Conservation (phyloP, 2,888 invertebrate genomes). For the Gerris lacustris region DNA sequence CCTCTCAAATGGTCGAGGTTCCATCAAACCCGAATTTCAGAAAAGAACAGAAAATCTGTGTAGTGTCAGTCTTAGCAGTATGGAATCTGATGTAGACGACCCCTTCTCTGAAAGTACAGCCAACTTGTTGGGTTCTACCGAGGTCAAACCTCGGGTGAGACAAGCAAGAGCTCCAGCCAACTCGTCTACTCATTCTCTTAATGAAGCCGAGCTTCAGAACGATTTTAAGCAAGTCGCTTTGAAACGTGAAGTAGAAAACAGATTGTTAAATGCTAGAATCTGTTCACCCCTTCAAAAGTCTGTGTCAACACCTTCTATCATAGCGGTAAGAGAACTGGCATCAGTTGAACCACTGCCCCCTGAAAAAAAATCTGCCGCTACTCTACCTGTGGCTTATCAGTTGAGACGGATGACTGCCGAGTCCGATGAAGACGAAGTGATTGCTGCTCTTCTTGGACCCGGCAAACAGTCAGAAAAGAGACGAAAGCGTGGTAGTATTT, state of each 20-base stretch:
- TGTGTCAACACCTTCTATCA: slow-evolving; percentile 79
- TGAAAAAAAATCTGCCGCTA: slow-evolving; percentile 23
- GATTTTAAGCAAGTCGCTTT: slow-evolving; percentile 59
- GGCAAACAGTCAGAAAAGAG: slow-evolving; percentile 53
- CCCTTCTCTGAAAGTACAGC: slow-evolving; percentile 40
- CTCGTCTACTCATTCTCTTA: slow-evolving; percentile 64
- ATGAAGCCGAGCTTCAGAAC: slow-evolving; percentile 72
- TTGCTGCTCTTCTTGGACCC: slow-evolving; percentile 38
- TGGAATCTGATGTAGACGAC: slow-evolving; percentile 78
- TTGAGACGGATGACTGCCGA: slow-evolving; percentile 53
- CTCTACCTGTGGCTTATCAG: slow-evolving; percentile 33
- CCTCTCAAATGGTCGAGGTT: slow-evolving; percentile 44
- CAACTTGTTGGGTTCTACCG: slow-evolving; percentile 39
- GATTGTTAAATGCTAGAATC: slow-evolving; percentile 50
- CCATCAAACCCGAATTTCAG: slow-evolving; percentile 41
- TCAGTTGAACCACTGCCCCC: slow-evolving; percentile 36
- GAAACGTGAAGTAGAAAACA: slow-evolving; percentile 46
- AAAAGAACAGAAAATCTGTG: slow-evolving; percentile 34
- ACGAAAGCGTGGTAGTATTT: slow-evolving; percentile 75
- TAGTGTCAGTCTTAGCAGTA: slow-evolving; percentile 61
- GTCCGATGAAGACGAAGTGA: slow-evolving; percentile 60
- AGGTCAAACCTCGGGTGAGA: slow-evolving; percentile 43
- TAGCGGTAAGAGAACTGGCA: slow-evolving; percentile 51
- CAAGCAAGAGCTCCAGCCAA: slow-evolving; percentile 41
- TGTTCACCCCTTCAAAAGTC: slow-evolving; percentile 65